Conservation (phyloP, 2,888 invertebrate species). For the Pyrrhia umbra region DNA sequence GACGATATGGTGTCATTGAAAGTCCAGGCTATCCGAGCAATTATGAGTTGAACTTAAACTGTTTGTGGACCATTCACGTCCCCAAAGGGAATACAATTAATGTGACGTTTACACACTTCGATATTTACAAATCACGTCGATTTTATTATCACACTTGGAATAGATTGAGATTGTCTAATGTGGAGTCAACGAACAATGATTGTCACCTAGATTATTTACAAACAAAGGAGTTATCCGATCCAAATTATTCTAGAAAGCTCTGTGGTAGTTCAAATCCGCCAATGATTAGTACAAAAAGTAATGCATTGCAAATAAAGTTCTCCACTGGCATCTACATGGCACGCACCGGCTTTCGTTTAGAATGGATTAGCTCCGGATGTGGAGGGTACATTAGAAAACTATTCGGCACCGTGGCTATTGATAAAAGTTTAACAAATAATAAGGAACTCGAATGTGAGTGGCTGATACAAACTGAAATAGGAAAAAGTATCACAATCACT, state of each 20-base stretch:
- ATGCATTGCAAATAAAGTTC: conserved; percentile 92
- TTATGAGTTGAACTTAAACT: conserved; percentile 92
- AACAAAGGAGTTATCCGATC: conserved; percentile 82
- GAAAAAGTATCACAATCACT: conserved; percentile 92
- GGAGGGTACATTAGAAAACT: conserved; percentile 91
- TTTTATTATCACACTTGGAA: conserved; percentile 34
- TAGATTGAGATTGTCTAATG: conserved; percentile 4
- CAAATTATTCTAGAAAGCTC: conserved; percentile 77
- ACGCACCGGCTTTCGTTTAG: conserved; percentile 94
- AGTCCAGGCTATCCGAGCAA: conserved; percentile 95
- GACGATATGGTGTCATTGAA: conserved; percentile 94
- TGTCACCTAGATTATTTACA: conserved; percentile 92
- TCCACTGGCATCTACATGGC: conserved; percentile 89
- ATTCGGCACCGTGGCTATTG: conserved; percentile 90
- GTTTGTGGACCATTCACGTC: conserved; percentile 94
- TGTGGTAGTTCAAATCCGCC: conserved; percentile 88
- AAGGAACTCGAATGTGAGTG: conserved; percentile 92
- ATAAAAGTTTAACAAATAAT: conserved; percentile 91
- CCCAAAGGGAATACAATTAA: conserved; percentile 94
- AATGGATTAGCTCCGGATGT: conserved; percentile 95
- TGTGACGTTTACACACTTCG: conserved; percentile 95
- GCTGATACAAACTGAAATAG: conserved; percentile 92
- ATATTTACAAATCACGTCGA: conserved; percentile 64
- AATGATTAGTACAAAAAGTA: conserved; percentile 89
- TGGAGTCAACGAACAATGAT: not conserved